phyloP scores from a whole-genome alignment of 2,797 vertebrate species.

The Sebastes itinus region DNA sequence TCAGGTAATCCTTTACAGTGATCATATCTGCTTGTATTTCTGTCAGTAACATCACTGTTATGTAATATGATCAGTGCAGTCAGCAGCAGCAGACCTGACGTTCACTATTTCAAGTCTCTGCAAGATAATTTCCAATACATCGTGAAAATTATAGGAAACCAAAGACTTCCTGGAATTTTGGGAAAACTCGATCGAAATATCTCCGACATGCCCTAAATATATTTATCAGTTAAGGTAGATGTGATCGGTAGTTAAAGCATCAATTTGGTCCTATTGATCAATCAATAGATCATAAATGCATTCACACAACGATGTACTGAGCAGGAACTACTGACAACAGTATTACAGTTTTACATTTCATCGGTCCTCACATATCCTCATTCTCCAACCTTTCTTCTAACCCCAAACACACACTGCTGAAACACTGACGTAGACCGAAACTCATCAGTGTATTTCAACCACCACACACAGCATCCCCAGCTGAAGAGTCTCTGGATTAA shows the following conservation, averaged over 20 bases:
- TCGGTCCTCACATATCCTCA: background rate
- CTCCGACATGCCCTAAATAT: background rate
- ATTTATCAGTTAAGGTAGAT: no score
- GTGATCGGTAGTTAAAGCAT: background rate
- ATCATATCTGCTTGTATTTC: background rate
- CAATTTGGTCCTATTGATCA: background rate
- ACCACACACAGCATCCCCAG: background rate
- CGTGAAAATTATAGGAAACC: background rate
- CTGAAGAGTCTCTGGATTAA: background rate
- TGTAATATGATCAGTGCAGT: background rate
- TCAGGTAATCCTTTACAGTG: background rate
- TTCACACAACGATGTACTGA: slow-evolving; percentile 42
- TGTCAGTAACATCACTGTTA: background rate
- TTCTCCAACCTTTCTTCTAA: background rate
- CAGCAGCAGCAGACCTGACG: background rate
- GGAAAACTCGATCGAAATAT: background rate
- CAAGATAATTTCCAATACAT: background rate
- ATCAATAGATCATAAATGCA: background rate
- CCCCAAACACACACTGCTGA: slow-evolving; percentile 32
- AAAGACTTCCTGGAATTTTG: background rate
- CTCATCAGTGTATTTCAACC: background rate
- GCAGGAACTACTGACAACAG: slow-evolving; percentile 29
- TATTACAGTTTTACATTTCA: slow-evolving; percentile 21
- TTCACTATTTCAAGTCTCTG: background rate
- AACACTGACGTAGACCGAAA: background rate